Evolutionary conservation across 2,888 invertebrate genomes (phyloP).

Genomic region (Drosophila monieri): DNA sequence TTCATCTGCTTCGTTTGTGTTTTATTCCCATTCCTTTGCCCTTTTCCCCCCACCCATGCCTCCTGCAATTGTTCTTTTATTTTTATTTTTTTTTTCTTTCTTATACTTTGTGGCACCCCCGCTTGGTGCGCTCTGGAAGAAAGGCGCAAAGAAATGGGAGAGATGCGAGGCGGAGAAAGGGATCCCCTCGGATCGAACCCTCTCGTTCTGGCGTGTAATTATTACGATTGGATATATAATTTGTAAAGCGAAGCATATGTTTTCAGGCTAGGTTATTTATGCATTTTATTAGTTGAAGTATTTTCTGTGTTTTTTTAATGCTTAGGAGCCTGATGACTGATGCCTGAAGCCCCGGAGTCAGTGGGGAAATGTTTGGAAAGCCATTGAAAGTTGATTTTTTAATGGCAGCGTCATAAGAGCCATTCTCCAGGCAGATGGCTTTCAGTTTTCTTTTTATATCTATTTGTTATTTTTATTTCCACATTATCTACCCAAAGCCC

Average conservation of each 20-base stretch:
- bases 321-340: slow-evolving; percentile 1
- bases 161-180: not conserved
- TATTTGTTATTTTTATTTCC: slow-evolving; percentile 19
- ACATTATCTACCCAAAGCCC: slow-evolving; percentile 1
- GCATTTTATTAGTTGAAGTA: slow-evolving; percentile 68
- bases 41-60: not conserved
- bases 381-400: slow-evolving; percentile 51
- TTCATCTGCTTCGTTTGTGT: slow-evolving; percentile 46
- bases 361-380: slow-evolving; percentile 60
- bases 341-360: slow-evolving; percentile 23
- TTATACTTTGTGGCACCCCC: slow-evolving; percentile 32
- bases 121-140: slow-evolving; percentile 26
- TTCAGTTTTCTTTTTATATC: slow-evolving; percentile 5
- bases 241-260: slow-evolving; percentile 74
- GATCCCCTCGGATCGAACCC: not conserved
- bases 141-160: slow-evolving; percentile 15
- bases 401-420: slow-evolving; percentile 8
- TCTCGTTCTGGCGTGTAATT: slow-evolving; percentile 55
- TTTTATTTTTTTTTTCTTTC: slow-evolving; percentile 1
- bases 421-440: slow-evolving; percentile 19
- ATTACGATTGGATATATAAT: slow-evolving; percentile 75
- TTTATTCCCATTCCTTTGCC: slow-evolving; percentile 17
- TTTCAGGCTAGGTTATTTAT: slow-evolving; percentile 45
- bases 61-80: slow-evolving; percentile 35
- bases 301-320: slow-evolving; percentile 38